Evolutionary conservation across 2,888 invertebrate genomes (phyloP).

Genomic region (Eilema sororculum): DNA sequence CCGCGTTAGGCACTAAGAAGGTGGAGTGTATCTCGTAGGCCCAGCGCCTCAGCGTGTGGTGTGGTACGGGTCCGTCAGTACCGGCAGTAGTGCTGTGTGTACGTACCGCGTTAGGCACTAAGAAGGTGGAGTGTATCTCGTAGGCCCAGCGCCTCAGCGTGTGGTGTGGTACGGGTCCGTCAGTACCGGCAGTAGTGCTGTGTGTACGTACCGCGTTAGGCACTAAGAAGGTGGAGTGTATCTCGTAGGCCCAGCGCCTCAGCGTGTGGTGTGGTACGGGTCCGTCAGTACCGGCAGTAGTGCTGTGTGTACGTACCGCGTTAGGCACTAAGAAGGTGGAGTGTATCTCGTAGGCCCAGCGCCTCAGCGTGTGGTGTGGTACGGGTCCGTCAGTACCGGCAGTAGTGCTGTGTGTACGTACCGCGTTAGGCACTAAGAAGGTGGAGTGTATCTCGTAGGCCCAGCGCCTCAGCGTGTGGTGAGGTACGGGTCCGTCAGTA

Average conservation of each 20-base stretch:
- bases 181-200: too few species aligned
- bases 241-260: constrained; percentile 99
- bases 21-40: constrained; percentile 99
- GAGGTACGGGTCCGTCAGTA: too few species aligned
- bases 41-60: constrained; percentile 98
- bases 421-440: constrained; percentile 96
- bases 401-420: constrained; percentile 75
- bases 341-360: constrained; percentile 99
- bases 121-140: constrained; percentile 98
- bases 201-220: constrained; percentile 90
- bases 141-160: constrained; percentile 99
- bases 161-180: constrained; percentile 90
- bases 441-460: constrained; percentile 99
- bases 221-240: constrained; percentile 97
- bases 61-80: too few species aligned
- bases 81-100: too few species aligned
- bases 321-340: constrained; percentile 97
- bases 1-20: constrained; percentile 96
- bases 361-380: constrained; percentile 94
- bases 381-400: too few species aligned
- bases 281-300: too few species aligned
- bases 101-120: constrained; percentile 94
- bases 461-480: constrained; percentile 98
- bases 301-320: constrained; percentile 86
- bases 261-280: constrained; percentile 91